Conservation (phyloP, 2,113 vertebrate genomes). For the Morone chrysops region DNA sequence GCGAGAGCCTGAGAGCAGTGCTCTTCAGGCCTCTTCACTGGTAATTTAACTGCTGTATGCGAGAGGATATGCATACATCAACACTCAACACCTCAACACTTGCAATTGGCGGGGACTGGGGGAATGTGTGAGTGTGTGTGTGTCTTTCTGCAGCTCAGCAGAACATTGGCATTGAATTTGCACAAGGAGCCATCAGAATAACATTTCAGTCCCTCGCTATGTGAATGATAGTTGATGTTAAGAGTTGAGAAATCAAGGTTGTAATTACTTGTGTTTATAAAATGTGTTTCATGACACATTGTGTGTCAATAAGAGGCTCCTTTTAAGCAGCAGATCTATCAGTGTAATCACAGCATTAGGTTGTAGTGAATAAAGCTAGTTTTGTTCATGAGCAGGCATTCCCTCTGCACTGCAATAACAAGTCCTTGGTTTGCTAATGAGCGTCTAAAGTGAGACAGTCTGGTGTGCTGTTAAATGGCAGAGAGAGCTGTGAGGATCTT, state of each 20-base stretch:
- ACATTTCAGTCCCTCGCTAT: constrained; percentile 31
- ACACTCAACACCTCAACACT: constrained; percentile 75
- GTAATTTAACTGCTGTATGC: constrained; percentile 77
- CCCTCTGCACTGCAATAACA: constrained; percentile 63
- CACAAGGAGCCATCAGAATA: constrained; percentile 40
- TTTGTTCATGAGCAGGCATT: constrained; percentile 45
- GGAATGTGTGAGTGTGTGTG: constrained; percentile 35
- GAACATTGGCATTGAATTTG: constrained; percentile 60
- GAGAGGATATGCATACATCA: constrained; percentile 77
- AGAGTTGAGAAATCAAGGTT: constrained; percentile 39
- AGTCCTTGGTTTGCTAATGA: constrained; percentile 78
- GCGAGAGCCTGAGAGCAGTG: constrained; percentile 59
- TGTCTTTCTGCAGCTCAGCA: constrained; percentile 60
- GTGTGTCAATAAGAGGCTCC: constrained; percentile 29
- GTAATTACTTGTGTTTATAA: constrained; percentile 49
- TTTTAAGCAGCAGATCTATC: constrained; percentile 48
- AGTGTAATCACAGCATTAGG: constrained; percentile 46
- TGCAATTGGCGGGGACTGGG: constrained; percentile 40
- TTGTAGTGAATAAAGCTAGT: constrained; percentile 43
- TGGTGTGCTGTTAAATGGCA: constrained; percentile 81
- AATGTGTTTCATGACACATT: constrained; percentile 46
- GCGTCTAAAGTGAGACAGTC: constrained; percentile 67
- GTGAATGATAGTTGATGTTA: constrained; percentile 32
- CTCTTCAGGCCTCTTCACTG: constrained; percentile 78
- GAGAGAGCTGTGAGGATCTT: constrained; percentile 82